Conservation (phyloP, 1,140 invertebrate species). For the Megathymus violae region DNA sequence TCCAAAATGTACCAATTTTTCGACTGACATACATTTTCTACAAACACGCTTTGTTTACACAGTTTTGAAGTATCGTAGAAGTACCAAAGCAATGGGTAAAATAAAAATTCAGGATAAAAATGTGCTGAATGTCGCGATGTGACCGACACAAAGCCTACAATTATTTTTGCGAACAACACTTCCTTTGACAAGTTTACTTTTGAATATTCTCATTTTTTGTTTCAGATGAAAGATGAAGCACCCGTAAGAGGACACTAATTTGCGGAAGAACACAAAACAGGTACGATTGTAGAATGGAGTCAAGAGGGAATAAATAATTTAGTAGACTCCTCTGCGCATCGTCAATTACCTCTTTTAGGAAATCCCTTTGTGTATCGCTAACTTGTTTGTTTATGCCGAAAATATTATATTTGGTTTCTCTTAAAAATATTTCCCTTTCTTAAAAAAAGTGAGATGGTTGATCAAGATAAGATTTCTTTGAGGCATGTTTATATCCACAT, state of each 20-base stretch:
- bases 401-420: no score
- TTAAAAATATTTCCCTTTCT: no score
- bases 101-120: not conserved
- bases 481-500: no score
- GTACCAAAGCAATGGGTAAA: not conserved
- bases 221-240: constrained; percentile 56
- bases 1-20: not conserved
- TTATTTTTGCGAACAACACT: constrained; percentile 13
- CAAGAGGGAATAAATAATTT: constrained; percentile 13
- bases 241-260: constrained; percentile 41
- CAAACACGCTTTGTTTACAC: not conserved
- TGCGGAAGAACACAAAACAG: constrained; percentile 34
- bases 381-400: constrained; percentile 1
- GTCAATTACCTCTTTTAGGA: constrained; percentile 10
- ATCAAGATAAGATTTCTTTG: no score
- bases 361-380: not conserved
- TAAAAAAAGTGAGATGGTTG: no score
- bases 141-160: no score
- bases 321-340: constrained; percentile 5
- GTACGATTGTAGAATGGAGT: constrained; percentile 36
- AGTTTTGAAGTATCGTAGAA: not conserved
- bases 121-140: not conserved
- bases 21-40: not conserved
- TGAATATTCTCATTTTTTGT: constrained; percentile 23
- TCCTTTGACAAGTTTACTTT: constrained; percentile 2